Conservation (phyloP, 2,113 vertebrate genomes). For the Macaca mulatta region DNA sequence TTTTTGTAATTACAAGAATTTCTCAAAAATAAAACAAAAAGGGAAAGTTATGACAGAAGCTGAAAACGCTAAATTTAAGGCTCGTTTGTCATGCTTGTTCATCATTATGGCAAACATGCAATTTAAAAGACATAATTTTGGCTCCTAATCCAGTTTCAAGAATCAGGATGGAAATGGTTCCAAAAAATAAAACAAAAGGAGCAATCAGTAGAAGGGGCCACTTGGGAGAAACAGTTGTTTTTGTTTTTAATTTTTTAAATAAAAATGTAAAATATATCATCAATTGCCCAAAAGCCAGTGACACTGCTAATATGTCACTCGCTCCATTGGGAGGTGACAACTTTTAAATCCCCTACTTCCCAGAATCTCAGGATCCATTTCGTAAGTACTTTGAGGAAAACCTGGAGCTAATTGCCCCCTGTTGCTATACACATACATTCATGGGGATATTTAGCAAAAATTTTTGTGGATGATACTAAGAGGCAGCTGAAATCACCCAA, state of each 20-base stretch:
- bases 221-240: not conserved
- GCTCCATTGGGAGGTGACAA: not conserved
- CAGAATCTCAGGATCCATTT: no score
- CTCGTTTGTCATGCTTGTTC: not conserved
- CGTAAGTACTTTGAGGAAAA: not conserved
- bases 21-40: not conserved
- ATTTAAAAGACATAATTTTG: conserved; percentile 51
- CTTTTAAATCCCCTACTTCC: not conserved
- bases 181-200: not conserved
- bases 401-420: not conserved
- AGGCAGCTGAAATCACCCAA: not conserved
- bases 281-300: not conserved
- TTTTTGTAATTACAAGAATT: not conserved
- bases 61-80: not conserved
- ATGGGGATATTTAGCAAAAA: not conserved
- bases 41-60: not conserved
- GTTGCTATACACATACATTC: accelerated
- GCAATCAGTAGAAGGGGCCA: not conserved
- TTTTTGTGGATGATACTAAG: not conserved
- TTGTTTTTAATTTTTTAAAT: conserved; percentile 39
- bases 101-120: not conserved
- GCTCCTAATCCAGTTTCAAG: conserved; percentile 28
- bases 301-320: not conserved
- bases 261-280: not conserved
- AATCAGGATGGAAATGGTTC: conserved; percentile 29